These are phyloP conservation scores for Nanorana parkeri DNA, from an alignment of 2,113 vertebrate species.

Conservation along the genomic window DNA sequence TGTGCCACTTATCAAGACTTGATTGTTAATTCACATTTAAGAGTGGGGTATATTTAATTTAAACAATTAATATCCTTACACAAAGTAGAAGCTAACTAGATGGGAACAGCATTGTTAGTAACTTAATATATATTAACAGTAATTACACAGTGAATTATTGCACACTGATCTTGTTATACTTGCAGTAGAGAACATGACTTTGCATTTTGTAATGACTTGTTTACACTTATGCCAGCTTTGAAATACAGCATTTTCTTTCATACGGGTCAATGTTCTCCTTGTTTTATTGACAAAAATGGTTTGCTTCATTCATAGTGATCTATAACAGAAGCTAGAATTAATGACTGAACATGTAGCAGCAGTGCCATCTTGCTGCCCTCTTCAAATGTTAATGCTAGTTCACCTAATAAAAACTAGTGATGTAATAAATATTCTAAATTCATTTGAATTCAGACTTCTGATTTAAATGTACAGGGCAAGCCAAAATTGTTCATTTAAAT, in stretches of 20 bases:
- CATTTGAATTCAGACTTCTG: slow-evolving; percentile 37
- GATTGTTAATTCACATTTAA: too few species aligned
- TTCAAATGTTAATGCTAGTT: slow-evolving; percentile 33
- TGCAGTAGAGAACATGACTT: background rate
- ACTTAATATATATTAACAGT: too few species aligned
- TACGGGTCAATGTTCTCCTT: background rate
- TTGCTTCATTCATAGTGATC: slow-evolving; percentile 31
- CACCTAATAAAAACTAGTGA: slow-evolving; percentile 8
- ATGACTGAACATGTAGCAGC: slow-evolving; percentile 31
- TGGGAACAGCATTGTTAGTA: too few species aligned
- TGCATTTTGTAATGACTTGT: background rate
- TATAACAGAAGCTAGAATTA: slow-evolving; percentile 21
- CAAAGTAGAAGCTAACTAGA: too few species aligned
- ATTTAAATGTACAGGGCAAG: slow-evolving; percentile 17
- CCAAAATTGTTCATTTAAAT: slow-evolving; percentile 27
- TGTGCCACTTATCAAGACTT: too few species aligned
- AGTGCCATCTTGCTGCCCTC: slow-evolving; percentile 32
- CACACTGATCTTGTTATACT: background rate
- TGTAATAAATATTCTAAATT: slow-evolving; percentile 28
- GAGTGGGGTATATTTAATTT: too few species aligned
- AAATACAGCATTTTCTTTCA: slow-evolving; percentile 13
- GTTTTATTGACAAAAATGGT: slow-evolving; percentile 25
- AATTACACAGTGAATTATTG: too few species aligned
- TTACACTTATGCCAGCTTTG: slow-evolving; percentile 12
- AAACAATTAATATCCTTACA: too few species aligned